A percentile compares a stretch with the other conserved stretches of the same genome.
Conservation (phyloP, 2,888 invertebrate genomes). For the Diarsia mendica region DNA sequence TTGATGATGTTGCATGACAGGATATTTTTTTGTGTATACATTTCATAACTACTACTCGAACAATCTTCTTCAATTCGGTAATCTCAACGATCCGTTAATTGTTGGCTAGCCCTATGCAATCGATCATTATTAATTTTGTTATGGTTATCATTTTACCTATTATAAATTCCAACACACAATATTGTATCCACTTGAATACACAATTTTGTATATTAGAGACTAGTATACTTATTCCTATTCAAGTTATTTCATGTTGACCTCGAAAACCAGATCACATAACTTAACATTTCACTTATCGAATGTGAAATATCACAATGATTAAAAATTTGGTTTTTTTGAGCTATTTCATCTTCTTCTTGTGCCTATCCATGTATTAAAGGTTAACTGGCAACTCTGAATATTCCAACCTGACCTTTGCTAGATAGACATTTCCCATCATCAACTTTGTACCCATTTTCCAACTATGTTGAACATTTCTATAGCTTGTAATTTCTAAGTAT, state of each 20-base stretch:
- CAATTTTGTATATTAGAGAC: slow-evolving; percentile 9
- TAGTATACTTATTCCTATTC: background rate
- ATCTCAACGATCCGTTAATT: background rate
- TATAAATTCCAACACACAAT: background rate
- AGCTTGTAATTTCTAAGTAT: background rate
- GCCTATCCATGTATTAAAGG: no score
- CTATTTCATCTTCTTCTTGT: background rate
- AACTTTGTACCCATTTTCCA: background rate
- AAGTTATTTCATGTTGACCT: background rate
- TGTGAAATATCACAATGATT: background rate
- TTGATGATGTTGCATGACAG: no score
- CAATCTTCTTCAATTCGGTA: no score
- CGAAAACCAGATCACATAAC: background rate
- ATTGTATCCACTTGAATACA: background rate
- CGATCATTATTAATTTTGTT: background rate
- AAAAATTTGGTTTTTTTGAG: background rate
- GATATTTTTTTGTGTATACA: no score
- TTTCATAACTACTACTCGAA: no score
- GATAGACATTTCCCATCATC: background rate
- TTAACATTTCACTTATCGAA: background rate
- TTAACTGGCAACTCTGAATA: no score
- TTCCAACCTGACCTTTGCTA: background rate
- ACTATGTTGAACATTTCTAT: background rate
- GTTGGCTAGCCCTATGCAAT: slow-evolving; percentile 3
- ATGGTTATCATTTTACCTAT: background rate